A percentile compares a stretch with the other conserved stretches of the same genome.
These are phyloP conservation scores for Marasmarcha lunaedactyla DNA, from an alignment of 2,888 invertebrate genomes.

Conservation along the genomic window DNA sequence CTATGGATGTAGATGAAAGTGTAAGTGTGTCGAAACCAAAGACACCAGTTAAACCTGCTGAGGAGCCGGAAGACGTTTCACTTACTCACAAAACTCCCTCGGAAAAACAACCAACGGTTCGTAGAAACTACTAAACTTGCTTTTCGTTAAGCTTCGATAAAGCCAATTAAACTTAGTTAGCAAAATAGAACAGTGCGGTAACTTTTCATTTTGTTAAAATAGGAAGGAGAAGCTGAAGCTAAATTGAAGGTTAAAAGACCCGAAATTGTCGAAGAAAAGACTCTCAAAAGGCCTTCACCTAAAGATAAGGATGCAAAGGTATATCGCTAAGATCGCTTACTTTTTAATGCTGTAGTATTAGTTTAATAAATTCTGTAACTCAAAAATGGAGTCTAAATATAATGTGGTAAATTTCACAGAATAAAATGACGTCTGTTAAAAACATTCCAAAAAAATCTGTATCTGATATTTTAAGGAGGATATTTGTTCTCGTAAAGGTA, in stretches of 20 bases:
- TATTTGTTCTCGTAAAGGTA: slow-evolving; percentile 48
- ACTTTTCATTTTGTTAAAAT: slow-evolving; percentile 11
- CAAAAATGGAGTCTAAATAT: too few relatives aligned
- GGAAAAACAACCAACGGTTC: slow-evolving; percentile 55
- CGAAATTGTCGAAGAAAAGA: slow-evolving; percentile 56
- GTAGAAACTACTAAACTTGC: slow-evolving; percentile 24
- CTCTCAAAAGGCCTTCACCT: slow-evolving; percentile 48
- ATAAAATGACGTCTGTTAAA: slow-evolving; percentile 5
- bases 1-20: slow-evolving; percentile 63
- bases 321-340: slow-evolving; percentile 16
- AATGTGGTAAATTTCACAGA: not conserved
- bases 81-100: slow-evolving; percentile 63
- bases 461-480: slow-evolving; percentile 28
- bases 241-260: slow-evolving; percentile 59
- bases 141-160: not conserved
- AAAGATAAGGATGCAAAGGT: slow-evolving; percentile 46
- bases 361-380: too few relatives aligned
- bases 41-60: slow-evolving; percentile 42
- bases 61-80: slow-evolving; percentile 56
- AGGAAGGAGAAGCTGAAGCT: slow-evolving; percentile 59
- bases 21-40: slow-evolving; percentile 51
- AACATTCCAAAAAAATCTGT: slow-evolving; percentile 5
- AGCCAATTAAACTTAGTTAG: not conserved
- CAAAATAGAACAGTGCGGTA: not conserved
- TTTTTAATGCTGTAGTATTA: too few relatives aligned